Conservation (phyloP, 1,140 invertebrate genomes). For the Megathymus violae region DNA sequence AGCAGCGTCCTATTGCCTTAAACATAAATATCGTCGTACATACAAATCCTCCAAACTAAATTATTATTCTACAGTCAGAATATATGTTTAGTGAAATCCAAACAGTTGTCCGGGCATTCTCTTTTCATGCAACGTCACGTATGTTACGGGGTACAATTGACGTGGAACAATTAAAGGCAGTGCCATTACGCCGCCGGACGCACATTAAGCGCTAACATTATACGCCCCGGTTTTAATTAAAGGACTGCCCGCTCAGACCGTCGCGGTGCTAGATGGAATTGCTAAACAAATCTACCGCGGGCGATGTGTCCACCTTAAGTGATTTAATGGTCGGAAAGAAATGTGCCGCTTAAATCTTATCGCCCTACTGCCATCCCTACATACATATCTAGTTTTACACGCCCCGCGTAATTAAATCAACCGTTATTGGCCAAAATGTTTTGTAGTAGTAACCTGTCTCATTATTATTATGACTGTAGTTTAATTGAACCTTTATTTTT, state of each 20-base stretch:
- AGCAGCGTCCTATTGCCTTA: no score
- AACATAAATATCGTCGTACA: no score
- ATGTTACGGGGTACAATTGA: constrained; percentile 65
- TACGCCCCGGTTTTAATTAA: constrained; percentile 80
- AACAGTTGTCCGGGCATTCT: constrained; percentile 13
- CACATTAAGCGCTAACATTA: constrained; percentile 77
- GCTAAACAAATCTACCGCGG: constrained; percentile 82
- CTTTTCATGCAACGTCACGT: constrained; percentile 45
- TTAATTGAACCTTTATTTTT: neutral
- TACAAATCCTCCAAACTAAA: constrained; percentile 21
- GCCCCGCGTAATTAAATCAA: neutral
- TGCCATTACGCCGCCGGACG: constrained; percentile 73
- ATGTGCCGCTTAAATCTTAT: constrained; percentile 75
- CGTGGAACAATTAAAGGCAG: constrained; percentile 74
- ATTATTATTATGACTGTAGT: neutral
- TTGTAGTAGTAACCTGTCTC: neutral
- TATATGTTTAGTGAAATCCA: constrained; percentile 9
- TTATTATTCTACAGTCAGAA: constrained; percentile 16
- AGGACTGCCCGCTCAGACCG: constrained; percentile 73
- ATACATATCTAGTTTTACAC: constrained; percentile 28
- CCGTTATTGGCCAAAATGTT: neutral
- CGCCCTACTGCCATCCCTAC: constrained; percentile 44
- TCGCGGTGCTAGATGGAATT: constrained; percentile 72
- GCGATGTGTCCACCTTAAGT: constrained; percentile 83
- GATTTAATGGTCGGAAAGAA: constrained; percentile 83